phyloP scores from a whole-genome alignment of 37 sponge, comb jelly and placozoan species.

The Theonella swinhoei region DNA sequence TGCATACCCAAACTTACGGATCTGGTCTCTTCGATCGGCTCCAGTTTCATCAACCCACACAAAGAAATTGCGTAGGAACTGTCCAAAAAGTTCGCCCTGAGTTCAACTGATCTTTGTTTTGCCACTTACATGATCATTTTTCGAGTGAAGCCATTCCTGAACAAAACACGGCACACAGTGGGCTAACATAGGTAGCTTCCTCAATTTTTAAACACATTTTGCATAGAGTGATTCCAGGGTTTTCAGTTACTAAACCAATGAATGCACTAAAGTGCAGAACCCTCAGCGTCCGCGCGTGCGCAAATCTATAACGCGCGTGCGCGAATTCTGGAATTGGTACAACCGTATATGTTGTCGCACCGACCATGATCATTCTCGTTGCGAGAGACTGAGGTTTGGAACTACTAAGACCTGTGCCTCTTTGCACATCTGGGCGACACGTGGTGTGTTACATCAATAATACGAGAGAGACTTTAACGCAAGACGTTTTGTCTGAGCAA shows the following conservation, averaged over 20 bases:
- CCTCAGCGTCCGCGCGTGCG: too few species aligned
- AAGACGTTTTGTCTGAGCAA: too few species aligned
- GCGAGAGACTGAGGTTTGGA: too few species aligned
- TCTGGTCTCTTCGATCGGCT: background rate
- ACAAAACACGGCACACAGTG: slow-evolving; percentile 25
- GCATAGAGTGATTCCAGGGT: slow-evolving; percentile 17
- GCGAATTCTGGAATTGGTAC: too few species aligned
- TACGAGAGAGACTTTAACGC: too few species aligned
- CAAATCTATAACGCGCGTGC: too few species aligned
- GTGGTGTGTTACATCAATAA: too few species aligned
- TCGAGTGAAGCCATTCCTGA: slow-evolving; percentile 19
- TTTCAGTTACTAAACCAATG: slow-evolving; percentile 22
- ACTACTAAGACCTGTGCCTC: too few species aligned
- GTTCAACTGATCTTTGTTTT: slow-evolving; percentile 21
- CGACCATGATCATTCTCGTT: too few species aligned
- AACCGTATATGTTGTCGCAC: too few species aligned
- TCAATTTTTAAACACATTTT: slow-evolving; percentile 24
- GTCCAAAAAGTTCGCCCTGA: slow-evolving; percentile 26
- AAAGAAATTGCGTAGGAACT: slow-evolving; percentile 5
- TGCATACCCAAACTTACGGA: slow-evolving; percentile 47
- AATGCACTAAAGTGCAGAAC: too few species aligned
- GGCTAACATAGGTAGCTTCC: background rate
- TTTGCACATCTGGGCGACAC: too few species aligned
- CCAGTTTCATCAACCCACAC: slow-evolving; percentile 59
- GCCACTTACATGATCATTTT: slow-evolving; percentile 26